These are phyloP conservation scores for Rhinolophus sinicus DNA, from an alignment of 2,113 vertebrate species.

Conservation along the genomic window DNA sequence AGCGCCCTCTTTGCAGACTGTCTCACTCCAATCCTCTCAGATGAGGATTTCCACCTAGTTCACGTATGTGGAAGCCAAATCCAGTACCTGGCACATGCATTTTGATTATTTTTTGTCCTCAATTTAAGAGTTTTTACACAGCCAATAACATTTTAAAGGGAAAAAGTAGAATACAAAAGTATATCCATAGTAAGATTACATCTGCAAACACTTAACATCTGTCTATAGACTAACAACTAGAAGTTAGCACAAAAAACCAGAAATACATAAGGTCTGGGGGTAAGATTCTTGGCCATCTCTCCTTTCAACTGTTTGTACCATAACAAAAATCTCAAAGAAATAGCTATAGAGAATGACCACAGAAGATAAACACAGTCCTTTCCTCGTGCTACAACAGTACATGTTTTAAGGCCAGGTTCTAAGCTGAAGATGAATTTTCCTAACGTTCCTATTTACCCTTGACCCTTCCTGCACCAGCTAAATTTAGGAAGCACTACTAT, in stretches of 20 bases:
- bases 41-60: neutral
- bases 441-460: constrained; percentile 76
- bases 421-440: neutral
- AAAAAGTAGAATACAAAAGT: neutral
- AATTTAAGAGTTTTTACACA: neutral
- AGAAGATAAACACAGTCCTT: neutral
- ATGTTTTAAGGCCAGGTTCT: neutral
- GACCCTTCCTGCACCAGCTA: constrained; percentile 78
- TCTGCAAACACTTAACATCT: neutral
- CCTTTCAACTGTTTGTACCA: neutral
- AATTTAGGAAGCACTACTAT: constrained; percentile 82
- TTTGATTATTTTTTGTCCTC: neutral
- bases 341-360: neutral
- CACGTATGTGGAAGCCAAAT: neutral
- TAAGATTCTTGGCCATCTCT: neutral
- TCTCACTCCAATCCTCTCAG: too few species aligned
- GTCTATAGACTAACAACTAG: neutral
- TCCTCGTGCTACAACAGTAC: neutral
- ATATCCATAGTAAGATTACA: neutral
- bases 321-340: neutral
- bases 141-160: neutral
- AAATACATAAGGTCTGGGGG: neutral
- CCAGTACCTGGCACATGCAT: neutral
- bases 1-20: neutral
- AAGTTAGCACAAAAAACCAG: neutral